phyloP scores from a whole-genome alignment of 2,113 vertebrate species.

The Agapornis roseicollis region DNA sequence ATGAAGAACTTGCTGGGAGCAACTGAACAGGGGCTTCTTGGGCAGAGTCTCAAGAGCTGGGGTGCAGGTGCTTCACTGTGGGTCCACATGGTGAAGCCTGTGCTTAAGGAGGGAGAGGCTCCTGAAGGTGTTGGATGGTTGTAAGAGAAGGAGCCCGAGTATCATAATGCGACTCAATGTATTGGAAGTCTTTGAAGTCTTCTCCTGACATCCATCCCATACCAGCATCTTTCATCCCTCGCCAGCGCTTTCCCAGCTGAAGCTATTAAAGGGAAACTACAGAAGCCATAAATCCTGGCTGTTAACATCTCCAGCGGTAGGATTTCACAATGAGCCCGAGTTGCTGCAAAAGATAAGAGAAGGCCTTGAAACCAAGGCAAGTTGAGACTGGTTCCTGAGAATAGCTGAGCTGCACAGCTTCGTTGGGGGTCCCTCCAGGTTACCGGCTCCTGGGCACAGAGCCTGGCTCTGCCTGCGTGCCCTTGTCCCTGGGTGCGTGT shows the following conservation, averaged over 20 bases:
- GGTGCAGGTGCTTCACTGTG: neutral
- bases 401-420: slow-evolving; percentile 41
- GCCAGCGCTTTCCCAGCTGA: slow-evolving; percentile 72
- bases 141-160: slow-evolving; percentile 61
- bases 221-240: slow-evolving; percentile 73
- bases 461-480: neutral
- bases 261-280: slow-evolving; percentile 71
- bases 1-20: neutral
- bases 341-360: slow-evolving; percentile 34
- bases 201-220: slow-evolving; percentile 71
- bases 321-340: slow-evolving; percentile 49
- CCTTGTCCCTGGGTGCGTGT: neutral
- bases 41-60: neutral
- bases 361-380: slow-evolving; percentile 11
- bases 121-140: slow-evolving; percentile 58
- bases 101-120: neutral
- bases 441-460: neutral
- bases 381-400: slow-evolving; percentile 7
- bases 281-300: slow-evolving; percentile 50
- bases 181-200: slow-evolving; percentile 74
- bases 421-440: slow-evolving; percentile 44
- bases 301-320: slow-evolving; percentile 38
- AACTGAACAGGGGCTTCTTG: neutral
- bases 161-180: neutral
- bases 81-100: neutral